phyloP scores from a whole-genome alignment of 2,113 vertebrate genomes.

The Cebidichthys violaceus region DNA sequence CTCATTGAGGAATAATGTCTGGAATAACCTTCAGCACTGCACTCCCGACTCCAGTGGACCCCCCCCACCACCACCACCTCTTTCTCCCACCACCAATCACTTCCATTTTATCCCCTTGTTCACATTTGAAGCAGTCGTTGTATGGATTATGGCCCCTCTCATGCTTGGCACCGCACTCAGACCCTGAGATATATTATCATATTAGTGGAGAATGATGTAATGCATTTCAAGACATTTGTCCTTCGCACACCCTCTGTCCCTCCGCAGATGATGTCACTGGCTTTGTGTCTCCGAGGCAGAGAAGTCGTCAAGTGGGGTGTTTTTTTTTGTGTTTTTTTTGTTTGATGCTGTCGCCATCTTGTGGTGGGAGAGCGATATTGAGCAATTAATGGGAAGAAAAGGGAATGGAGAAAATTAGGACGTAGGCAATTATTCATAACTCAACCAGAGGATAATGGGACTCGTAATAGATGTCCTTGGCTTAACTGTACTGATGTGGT shows the following conservation, averaged over 20 bases:
- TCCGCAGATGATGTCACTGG: slow-evolving; percentile 75
- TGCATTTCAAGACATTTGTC: slow-evolving; percentile 80
- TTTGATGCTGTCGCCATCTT: slow-evolving; percentile 58
- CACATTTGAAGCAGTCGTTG: slow-evolving; percentile 60
- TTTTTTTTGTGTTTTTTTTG: not conserved
- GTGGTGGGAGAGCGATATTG: slow-evolving; percentile 28
- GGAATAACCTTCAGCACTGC: slow-evolving; percentile 76
- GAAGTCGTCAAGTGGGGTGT: slow-evolving; percentile 21
- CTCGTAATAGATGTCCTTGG: slow-evolving; percentile 65
- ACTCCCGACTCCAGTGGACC: slow-evolving; percentile 41
- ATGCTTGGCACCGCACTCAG: slow-evolving; percentile 58
- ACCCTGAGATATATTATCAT: slow-evolving; percentile 76
- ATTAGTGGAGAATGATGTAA: slow-evolving; percentile 80
- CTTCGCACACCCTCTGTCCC: slow-evolving; percentile 80
- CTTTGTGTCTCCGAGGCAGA: slow-evolving; percentile 61
- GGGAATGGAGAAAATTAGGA: slow-evolving; percentile 25
- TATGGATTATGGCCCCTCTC: slow-evolving; percentile 76
- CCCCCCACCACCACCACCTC: not conserved
- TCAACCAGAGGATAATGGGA: slow-evolving; percentile 45
- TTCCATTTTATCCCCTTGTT: slow-evolving; percentile 69
- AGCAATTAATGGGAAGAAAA: not conserved
- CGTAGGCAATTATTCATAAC: slow-evolving; percentile 54
- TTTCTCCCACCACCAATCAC: slow-evolving; percentile 24
- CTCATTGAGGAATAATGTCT: slow-evolving; percentile 68
- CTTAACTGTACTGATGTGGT: slow-evolving; percentile 35